Evolutionary conservation across 2,888 invertebrate species (phyloP).

Genomic region (Synanthedon vespiformis): DNA sequence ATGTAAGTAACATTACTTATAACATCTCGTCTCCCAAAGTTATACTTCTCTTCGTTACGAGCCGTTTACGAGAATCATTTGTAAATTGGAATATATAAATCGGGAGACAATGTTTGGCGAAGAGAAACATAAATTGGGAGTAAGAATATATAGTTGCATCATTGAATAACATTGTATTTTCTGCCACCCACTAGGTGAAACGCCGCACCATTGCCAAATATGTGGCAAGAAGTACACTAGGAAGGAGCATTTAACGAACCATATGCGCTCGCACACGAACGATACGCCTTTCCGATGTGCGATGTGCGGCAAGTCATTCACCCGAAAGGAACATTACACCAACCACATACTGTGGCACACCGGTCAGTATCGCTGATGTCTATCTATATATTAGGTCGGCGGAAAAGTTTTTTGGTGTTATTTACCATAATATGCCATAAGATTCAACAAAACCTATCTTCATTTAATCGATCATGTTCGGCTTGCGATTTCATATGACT

Average conservation of each 20-base stretch:
- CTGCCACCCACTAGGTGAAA: constrained; percentile 76
- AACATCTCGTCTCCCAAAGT: constrained; percentile 21
- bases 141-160: constrained; percentile 56
- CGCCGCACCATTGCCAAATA: constrained; percentile 88
- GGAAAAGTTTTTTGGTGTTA: too few species aligned
- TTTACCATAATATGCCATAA: too few species aligned
- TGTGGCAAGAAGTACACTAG: constrained; percentile 91
- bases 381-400: too few species aligned
- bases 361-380: constrained; percentile 56
- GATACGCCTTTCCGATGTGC: constrained; percentile 90
- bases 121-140: constrained; percentile 12
- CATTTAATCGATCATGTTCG: too few species aligned
- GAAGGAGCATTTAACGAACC: constrained; percentile 89
- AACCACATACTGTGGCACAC: constrained; percentile 93
- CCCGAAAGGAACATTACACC: constrained; percentile 90
- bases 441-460: too few species aligned
- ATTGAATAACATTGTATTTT: constrained; percentile 66
- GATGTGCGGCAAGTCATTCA: constrained; percentile 89
- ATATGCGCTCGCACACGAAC: constrained; percentile 89
- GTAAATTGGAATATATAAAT: constrained; percentile 1
- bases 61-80: neutral
- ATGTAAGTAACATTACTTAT: constrained; percentile 8
- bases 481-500: too few species aligned
- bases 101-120: constrained; percentile 9
- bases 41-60: constrained; percentile 10